These are phyloP conservation scores for Micromussa lordhowensis DNA, from an alignment of 92 coral and sea anemone species.

Conservation along the genomic window DNA sequence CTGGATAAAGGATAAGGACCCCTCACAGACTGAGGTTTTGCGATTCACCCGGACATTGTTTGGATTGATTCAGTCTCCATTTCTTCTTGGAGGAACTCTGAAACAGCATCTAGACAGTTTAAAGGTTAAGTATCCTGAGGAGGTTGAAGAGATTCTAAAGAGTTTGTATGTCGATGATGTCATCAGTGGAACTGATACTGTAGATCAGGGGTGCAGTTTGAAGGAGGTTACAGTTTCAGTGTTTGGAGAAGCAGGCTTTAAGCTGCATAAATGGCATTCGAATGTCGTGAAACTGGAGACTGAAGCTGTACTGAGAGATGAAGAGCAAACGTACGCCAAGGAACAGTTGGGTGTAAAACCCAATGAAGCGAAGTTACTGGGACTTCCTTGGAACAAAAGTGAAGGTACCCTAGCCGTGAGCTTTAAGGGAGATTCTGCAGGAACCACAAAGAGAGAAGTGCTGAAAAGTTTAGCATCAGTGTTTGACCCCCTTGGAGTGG, in stretches of 20 bases:
- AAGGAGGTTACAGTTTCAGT: constrained; percentile 21
- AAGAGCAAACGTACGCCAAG: constrained; percentile 20
- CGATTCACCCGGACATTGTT: constrained; percentile 63
- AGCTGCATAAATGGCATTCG: constrained; percentile 62
- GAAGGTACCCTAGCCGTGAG: constrained; percentile 35
- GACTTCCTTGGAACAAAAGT: constrained; percentile 50
- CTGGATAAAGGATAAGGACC: constrained; percentile 5
- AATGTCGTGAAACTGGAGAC: constrained; percentile 15
- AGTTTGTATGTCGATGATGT: constrained; percentile 68
- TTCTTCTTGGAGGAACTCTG: constrained; percentile 46
- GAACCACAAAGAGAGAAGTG: constrained; percentile 61
- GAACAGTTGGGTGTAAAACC: constrained; percentile 38
- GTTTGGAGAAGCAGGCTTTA: constrained; percentile 20
- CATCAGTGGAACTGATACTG: constrained; percentile 48
- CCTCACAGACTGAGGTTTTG: constrained; percentile 28
- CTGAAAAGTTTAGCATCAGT: constrained; percentile 49
- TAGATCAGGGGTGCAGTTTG: neutral
- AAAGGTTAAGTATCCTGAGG: constrained; percentile 36
- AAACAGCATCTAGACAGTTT: constrained; percentile 31
- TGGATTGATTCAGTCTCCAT: constrained; percentile 59
- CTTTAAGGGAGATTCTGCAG: constrained; percentile 45
- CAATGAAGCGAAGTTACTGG: constrained; percentile 55
- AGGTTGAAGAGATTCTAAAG: constrained; percentile 56
- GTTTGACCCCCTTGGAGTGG: constrained; percentile 39
- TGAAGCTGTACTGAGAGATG: neutral